Evolutionary conservation across 2,888 invertebrate species (phyloP).

Genomic region (Leptarthrus brevirostris): DNA sequence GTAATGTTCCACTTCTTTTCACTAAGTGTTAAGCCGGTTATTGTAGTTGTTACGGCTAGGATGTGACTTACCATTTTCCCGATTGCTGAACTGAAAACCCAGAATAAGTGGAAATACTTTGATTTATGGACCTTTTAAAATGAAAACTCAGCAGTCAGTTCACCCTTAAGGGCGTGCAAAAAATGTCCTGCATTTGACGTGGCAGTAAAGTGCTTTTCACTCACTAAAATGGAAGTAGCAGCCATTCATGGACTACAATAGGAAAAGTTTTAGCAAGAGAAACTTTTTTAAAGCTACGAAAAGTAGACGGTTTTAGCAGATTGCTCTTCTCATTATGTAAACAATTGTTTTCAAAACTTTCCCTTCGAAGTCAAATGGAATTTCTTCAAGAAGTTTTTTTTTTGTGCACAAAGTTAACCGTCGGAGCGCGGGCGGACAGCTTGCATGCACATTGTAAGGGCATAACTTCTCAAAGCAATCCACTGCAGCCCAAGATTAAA

Average conservation of each 20-base stretch:
- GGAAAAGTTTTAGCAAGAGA: slow-evolving; percentile 9
- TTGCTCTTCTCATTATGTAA: background rate
- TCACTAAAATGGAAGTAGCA: slow-evolving; percentile 28
- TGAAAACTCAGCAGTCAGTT: slow-evolving; percentile 41
- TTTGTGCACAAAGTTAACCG: no score
- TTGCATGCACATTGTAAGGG: no score
- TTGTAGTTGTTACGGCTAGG: slow-evolving; percentile 13
- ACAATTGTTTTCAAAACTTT: background rate
- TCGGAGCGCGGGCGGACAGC: no score
- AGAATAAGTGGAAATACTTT: slow-evolving; percentile 37
- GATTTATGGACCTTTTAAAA: slow-evolving; percentile 46
- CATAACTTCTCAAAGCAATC: no score
- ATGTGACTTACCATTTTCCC: slow-evolving; percentile 37
- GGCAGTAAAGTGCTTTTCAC: slow-evolving; percentile 43
- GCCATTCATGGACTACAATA: slow-evolving; percentile 20
- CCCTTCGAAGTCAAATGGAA: background rate
- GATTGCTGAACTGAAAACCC: slow-evolving; percentile 9
- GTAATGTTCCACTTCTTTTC: slow-evolving; percentile 27
- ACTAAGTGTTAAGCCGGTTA: slow-evolving; percentile 32
- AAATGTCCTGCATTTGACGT: slow-evolving; percentile 45
- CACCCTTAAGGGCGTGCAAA: slow-evolving; percentile 32
- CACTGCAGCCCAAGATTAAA: no score
- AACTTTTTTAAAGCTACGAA: slow-evolving; percentile 5
- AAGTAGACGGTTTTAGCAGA: background rate
- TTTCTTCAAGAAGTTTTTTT: background rate